Conservation (phyloP, 2,797 vertebrate species). For the Diglossa cyanea region DNA sequence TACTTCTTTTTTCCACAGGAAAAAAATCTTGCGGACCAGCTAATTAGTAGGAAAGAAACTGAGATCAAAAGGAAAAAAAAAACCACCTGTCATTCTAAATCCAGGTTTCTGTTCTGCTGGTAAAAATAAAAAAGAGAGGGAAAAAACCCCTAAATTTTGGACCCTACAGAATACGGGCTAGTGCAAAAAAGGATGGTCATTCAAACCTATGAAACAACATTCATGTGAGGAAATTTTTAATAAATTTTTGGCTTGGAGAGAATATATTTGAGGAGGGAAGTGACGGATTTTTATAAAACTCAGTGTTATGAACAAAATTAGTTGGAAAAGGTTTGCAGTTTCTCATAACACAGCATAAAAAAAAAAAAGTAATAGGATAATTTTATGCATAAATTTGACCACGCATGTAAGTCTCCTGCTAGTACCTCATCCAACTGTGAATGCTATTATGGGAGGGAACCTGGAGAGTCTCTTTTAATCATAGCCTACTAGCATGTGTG, state of each 20-base stretch:
- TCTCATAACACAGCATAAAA: not conserved
- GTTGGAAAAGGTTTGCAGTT: not conserved
- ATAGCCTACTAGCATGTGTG: not conserved
- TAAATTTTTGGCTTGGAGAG: not conserved
- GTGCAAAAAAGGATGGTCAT: not conserved
- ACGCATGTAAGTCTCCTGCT: not conserved
- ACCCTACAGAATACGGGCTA: rapidly evolving
- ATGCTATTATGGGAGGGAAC: not conserved
- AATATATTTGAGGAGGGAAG: not conserved
- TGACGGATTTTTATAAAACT: not conserved
- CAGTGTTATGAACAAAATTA: not conserved
- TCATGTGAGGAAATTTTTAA: not conserved
- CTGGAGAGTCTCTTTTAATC: not conserved
- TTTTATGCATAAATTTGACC: not conserved
- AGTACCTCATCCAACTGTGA: not conserved
- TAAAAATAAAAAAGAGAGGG: too few species aligned
- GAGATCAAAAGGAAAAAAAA: not conserved
- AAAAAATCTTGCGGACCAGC: not conserved
- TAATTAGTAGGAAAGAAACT: not conserved
- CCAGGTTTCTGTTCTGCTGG: not conserved
- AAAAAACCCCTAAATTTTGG: not conserved
- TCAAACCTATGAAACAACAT: not conserved
- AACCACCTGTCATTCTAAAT: not conserved
- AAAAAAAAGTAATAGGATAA: not conserved
- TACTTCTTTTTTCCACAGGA: rapidly evolving